Evolutionary conservation across 2,113 vertebrate genomes (phyloP).

Genomic region (Sylvietta virens): DNA sequence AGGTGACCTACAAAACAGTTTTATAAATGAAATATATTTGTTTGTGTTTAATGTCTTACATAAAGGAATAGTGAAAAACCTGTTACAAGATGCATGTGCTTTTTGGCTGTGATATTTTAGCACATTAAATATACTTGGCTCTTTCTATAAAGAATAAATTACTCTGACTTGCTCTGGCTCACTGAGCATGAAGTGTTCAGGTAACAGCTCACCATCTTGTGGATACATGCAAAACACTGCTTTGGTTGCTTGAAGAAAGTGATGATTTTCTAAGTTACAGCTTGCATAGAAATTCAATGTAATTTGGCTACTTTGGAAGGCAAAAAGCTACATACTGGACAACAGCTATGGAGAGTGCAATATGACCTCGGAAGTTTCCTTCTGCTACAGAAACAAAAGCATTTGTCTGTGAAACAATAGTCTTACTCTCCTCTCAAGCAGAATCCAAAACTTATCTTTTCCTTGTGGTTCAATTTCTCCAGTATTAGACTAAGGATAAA

Average conservation of each 20-base stretch:
- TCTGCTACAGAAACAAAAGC: neutral
- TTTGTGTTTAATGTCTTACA: neutral
- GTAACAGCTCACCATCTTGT: neutral
- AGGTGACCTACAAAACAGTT: neutral
- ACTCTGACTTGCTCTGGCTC: neutral
- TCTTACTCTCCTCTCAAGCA: neutral
- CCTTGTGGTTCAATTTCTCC: neutral
- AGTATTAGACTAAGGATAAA: neutral
- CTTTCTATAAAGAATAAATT: neutral
- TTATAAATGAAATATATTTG: neutral
- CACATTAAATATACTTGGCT: neutral
- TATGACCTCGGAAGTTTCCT: neutral
- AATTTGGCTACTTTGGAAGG: neutral
- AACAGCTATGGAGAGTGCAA: neutral
- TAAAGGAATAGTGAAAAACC: neutral
- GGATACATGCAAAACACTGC: neutral
- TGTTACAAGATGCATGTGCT: neutral
- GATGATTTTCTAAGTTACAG: neutral
- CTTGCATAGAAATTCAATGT: neutral
- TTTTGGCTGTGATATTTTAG: neutral
- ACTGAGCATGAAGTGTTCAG: neutral
- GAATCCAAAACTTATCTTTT: neutral
- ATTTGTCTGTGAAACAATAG: neutral
- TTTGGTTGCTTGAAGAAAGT: neutral
- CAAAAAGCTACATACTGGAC: neutral